phyloP scores from a whole-genome alignment of 2,888 invertebrate species.

The Ariolimax columbianus region DNA sequence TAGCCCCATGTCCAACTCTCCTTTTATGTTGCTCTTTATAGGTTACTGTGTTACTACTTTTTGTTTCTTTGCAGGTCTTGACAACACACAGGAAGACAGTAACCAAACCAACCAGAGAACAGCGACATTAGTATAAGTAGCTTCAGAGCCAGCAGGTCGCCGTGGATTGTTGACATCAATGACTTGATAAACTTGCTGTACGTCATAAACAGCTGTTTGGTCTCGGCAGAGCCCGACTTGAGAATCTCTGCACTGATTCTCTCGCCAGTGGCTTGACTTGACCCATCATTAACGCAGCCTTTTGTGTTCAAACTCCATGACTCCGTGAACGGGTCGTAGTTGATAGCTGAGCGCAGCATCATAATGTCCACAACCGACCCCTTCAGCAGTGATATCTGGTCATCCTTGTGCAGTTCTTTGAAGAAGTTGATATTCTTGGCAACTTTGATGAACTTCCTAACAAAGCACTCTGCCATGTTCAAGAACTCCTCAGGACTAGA shows the following conservation, averaged over 20 bases:
- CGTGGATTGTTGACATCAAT: constrained; percentile 69
- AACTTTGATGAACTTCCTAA: constrained; percentile 83
- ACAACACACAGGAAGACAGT: background rate
- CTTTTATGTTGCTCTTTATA: no score
- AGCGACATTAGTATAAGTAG: constrained; percentile 72
- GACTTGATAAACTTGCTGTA: constrained; percentile 74
- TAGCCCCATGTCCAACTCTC: no score
- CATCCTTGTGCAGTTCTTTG: constrained; percentile 94
- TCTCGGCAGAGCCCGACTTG: constrained; percentile 66
- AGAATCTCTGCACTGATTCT: constrained; percentile 68
- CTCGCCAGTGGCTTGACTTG: constrained; percentile 40
- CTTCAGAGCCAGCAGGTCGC: constrained; percentile 73
- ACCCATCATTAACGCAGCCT: constrained; percentile 56
- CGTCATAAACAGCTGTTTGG: constrained; percentile 69
- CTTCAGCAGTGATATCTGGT: constrained; percentile 87
- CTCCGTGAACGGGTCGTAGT: constrained; percentile 70
- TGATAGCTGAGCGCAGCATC: constrained; percentile 74
- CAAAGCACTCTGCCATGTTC: constrained; percentile 75
- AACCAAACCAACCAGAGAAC: constrained; percentile 54
- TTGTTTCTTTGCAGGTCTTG: no score
- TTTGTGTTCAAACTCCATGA: constrained; percentile 70
- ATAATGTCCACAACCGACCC: constrained; percentile 75
- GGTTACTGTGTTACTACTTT: no score
- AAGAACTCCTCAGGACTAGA: constrained; percentile 70
- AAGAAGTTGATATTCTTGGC: constrained; percentile 88